A percentile compares a stretch with the other conserved stretches of the same genome.
Evolutionary conservation across 2,888 invertebrate species (phyloP).

Genomic region (Gonocerus acuteangulatus): DNA sequence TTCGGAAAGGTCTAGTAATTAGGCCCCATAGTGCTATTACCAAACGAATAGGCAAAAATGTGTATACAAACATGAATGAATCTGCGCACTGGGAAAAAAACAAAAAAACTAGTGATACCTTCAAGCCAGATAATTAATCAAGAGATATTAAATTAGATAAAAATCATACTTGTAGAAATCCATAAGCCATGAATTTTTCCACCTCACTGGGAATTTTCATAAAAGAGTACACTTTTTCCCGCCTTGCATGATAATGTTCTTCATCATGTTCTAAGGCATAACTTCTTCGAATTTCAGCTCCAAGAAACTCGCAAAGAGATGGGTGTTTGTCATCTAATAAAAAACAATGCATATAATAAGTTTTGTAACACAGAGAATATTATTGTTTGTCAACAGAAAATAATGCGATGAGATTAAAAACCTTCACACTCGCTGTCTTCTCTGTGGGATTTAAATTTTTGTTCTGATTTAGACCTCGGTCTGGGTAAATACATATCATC

Average conservation of each 20-base stretch:
- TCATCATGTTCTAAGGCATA: conserved; percentile 93
- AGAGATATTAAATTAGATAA: not conserved
- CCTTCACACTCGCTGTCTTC: conserved; percentile 28
- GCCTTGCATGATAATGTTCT: conserved; percentile 83
- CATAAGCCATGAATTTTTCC: conserved; percentile 87
- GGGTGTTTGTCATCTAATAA: conserved; percentile 34
- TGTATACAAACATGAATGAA: conserved; percentile 94
- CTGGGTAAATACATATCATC: conserved; percentile 36
- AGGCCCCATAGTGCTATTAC: conserved; percentile 77
- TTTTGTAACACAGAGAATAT: not conserved
- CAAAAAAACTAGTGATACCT: not conserved
- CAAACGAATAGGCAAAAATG: conserved; percentile 90
- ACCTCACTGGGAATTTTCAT: conserved; percentile 89
- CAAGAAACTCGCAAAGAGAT: conserved; percentile 56
- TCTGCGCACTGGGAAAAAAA: conserved; percentile 68
- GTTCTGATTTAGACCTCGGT: conserved; percentile 38
- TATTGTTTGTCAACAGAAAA: too few relatives aligned
- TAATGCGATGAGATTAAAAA: conserved; percentile 15
- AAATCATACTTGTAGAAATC: conserved; percentile 65
- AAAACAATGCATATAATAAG: not conserved
- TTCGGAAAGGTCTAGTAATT: conserved; percentile 61
- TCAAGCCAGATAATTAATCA: not conserved
- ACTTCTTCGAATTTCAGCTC: conserved; percentile 81
- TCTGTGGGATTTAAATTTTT: conserved; percentile 35
- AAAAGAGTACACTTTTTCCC: conserved; percentile 94